Conservation (phyloP, 2,113 vertebrate genomes). For the Emydura subglobosa region DNA sequence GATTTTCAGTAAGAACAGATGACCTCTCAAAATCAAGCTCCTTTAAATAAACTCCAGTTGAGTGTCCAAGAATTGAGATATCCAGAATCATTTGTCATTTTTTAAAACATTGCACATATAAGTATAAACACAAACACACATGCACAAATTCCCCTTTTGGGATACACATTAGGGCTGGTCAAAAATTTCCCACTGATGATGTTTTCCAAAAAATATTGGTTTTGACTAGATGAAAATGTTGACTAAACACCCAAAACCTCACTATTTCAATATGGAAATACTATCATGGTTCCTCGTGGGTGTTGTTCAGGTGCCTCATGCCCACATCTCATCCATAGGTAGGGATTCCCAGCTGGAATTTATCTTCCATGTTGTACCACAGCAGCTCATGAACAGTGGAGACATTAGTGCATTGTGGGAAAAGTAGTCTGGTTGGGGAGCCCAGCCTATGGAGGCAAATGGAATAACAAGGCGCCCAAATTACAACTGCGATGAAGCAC, state of each 20-base stretch:
- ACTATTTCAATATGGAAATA: neutral
- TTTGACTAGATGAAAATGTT: neutral
- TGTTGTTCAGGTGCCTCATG: neutral
- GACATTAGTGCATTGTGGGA: neutral
- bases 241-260: neutral
- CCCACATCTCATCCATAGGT: neutral
- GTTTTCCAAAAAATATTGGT: neutral
- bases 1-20: neutral
- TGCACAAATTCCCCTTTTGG: neutral
- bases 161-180: neutral
- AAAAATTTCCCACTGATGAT: neutral
- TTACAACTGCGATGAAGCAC: constrained; percentile 14
- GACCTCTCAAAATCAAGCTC: neutral
- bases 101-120: neutral
- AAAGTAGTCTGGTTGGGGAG: neutral
- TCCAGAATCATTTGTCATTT: neutral
- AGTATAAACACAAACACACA: neutral
- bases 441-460: constrained; percentile 9
- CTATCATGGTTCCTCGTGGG: neutral
- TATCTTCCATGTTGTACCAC: neutral
- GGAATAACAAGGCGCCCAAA: constrained; percentile 36
- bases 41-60: neutral
- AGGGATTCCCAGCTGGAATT: neutral
- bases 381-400: neutral
- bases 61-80: neutral